Conservation (phyloP, 2,797 vertebrate genomes). For the Megaceryle alcyon region DNA sequence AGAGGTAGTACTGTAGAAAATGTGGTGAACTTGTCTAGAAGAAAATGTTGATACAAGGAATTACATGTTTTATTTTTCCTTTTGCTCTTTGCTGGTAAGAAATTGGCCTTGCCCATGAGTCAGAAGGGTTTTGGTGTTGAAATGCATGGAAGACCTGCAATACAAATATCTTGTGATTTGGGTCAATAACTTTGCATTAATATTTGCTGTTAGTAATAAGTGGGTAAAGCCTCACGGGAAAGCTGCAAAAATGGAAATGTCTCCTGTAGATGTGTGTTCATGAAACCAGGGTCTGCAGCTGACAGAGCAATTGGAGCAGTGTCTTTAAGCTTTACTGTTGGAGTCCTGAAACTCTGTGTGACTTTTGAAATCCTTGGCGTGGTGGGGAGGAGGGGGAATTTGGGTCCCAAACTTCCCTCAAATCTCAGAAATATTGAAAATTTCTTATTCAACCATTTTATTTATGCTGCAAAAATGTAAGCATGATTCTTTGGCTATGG, state of each 20-base stretch:
- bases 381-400: neutral
- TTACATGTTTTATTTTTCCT: conserved; percentile 21
- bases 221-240: conserved; percentile 65
- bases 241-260: conserved; percentile 74
- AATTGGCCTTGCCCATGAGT: neutral
- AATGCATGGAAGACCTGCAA: conserved; percentile 57
- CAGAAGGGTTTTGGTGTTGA: conserved; percentile 43
- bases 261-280: conserved; percentile 62
- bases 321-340: conserved; percentile 58
- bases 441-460: neutral
- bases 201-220: conserved; percentile 73
- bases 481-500: neutral
- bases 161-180: conserved; percentile 69
- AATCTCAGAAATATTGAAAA: neutral
- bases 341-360: neutral
- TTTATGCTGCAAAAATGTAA: neutral
- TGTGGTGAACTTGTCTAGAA: neutral
- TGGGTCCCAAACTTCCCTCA: neutral
- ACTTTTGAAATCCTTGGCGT: conserved; percentile 6
- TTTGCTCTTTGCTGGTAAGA: neutral
- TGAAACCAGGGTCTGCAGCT: conserved; percentile 54
- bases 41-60: conserved; percentile 1
- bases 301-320: conserved; percentile 71
- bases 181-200: conserved; percentile 77
- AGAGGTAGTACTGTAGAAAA: neutral